Percentiles rank a stretch among this genome's conserved stretches.
Evolutionary conservation across 1,140 invertebrate species (phyloP).

Genomic region (Andricus grossulariae): DNA sequence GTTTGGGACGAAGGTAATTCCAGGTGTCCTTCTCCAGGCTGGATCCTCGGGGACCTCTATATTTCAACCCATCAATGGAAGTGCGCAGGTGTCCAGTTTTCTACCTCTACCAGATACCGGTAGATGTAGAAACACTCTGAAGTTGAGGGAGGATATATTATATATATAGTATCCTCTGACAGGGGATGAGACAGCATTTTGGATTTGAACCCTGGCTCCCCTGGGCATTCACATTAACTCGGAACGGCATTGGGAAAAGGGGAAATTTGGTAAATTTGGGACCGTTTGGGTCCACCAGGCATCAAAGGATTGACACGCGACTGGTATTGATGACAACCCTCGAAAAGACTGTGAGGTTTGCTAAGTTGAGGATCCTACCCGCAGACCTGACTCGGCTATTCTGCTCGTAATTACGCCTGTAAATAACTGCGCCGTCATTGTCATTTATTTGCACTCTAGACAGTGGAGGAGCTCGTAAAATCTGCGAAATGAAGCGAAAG

Average conservation of each 20-base stretch:
- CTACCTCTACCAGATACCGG: constrained; percentile 1
- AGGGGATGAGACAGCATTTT: constrained; percentile 43
- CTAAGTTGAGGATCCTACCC: too few relatives aligned
- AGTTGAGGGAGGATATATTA: background rate
- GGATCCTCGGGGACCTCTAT: constrained; percentile 58
- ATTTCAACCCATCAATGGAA: constrained; percentile 68
- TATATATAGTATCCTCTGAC: background rate
- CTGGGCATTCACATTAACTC: constrained; percentile 6
- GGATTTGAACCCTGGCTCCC: background rate
- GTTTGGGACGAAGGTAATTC: constrained; percentile 52
- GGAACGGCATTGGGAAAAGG: constrained; percentile 40
- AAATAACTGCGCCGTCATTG: too few relatives aligned
- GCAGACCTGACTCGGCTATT: too few relatives aligned
- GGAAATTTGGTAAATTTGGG: constrained; percentile 44
- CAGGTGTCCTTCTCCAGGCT: constrained; percentile 59
- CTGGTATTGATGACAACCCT: constrained; percentile 51
- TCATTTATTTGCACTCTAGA: too few relatives aligned
- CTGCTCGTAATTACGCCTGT: too few relatives aligned
- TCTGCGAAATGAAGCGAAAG: background rate
- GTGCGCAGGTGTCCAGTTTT: constrained; percentile 64
- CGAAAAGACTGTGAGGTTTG: background rate
- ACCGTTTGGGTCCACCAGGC: constrained; percentile 49
- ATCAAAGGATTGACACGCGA: constrained; percentile 68
- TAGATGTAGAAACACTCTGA: constrained; percentile 36
- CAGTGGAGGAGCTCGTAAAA: background rate